phyloP scores from a whole-genome alignment of 2,113 vertebrate genomes.

The Psettodes erumei region DNA sequence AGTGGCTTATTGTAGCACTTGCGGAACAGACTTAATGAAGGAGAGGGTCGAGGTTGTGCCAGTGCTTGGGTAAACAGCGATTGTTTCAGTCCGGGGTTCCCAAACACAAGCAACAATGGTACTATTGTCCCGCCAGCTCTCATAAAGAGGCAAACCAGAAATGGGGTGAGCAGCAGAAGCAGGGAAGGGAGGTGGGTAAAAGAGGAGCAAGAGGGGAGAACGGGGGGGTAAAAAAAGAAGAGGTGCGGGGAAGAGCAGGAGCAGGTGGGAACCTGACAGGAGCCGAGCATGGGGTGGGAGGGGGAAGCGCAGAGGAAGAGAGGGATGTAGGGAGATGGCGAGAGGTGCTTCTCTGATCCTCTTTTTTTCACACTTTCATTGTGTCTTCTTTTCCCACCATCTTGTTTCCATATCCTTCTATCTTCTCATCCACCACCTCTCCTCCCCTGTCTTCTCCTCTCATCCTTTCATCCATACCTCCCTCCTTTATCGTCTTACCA shows the following conservation, averaged over 20 bases:
- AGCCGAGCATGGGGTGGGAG: conserved; percentile 61
- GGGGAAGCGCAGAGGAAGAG: conserved; percentile 37
- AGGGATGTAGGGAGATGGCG: conserved; percentile 37
- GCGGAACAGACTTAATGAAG: conserved; percentile 85
- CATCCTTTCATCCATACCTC: conserved; percentile 48
- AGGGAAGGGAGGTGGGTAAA: conserved; percentile 61
- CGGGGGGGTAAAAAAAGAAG: conserved; percentile 16
- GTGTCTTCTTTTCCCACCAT: conserved; percentile 38
- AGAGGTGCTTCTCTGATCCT: conserved; percentile 52
- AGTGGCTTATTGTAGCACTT: conserved; percentile 82
- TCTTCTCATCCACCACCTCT: conserved; percentile 34
- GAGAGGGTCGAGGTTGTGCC: conserved; percentile 80
- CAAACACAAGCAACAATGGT: conserved; percentile 86
- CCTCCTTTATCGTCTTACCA: conserved; percentile 39
- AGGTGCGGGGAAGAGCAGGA: conserved; percentile 53
- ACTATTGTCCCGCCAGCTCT: conserved; percentile 89
- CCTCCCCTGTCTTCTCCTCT: conserved; percentile 21
- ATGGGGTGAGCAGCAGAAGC: conserved; percentile 52
- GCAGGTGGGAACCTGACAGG: conserved; percentile 86
- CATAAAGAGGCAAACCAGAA: conserved; percentile 83
- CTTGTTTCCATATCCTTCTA: conserved; percentile 30
- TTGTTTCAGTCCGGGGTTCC: conserved; percentile 87
- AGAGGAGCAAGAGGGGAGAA: conserved; percentile 50
- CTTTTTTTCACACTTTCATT: conserved; percentile 42
- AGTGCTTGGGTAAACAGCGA: conserved; percentile 90